Evolutionary conservation across 2,797 vertebrate genomes (phyloP), one percentile per base, ranked within the genome.

Genomic region (Pangasius krempfi): DNA sequence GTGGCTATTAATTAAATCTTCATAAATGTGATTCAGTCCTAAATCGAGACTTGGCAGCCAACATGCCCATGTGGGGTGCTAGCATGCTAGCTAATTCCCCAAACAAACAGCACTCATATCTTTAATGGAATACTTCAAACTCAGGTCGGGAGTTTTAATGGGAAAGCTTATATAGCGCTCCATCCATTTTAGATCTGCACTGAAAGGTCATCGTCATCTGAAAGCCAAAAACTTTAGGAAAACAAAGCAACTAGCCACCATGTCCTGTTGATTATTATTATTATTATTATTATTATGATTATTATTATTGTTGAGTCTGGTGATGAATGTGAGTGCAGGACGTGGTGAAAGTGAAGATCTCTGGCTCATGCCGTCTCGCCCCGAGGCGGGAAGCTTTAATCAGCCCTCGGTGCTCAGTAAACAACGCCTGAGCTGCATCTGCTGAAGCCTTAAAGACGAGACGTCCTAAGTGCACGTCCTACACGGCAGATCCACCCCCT

Each of bases 331-430:
- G 54, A 52, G 78, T 13, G 54, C 56, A 40, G 37, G 56, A 50
- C 30, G 2, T 83, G 88, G 68, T 86, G 80, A 84, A 78, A 79
- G 85, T 87, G 72, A 79, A 50, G 73, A 76, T 47, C 70, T 30
- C 20, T 25, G 27, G 30, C 62, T 80, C 84, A 81, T 33, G 66
- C n/a, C 4, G 44, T 7, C 30, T 54, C 30, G 37, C 56, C 85
- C 88, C 6, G 79, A 76, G 85, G 88, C 70, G 25, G 79, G 37
- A 73, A 68, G 72, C 85, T 84, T 88, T 87, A 86, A 87, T 79
- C 81, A 83, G 85, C 56, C 72, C 79, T 79, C 9, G n/a, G 62
- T 25, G 40, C 70, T 87, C 30, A 75, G 85, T 82, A 89, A 89
- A 89, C 88, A 87, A n/a, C 3, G 6, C 60, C 62, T 66, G 58